Conservation (phyloP, 2,113 vertebrate species). For the Mola mola region DNA sequence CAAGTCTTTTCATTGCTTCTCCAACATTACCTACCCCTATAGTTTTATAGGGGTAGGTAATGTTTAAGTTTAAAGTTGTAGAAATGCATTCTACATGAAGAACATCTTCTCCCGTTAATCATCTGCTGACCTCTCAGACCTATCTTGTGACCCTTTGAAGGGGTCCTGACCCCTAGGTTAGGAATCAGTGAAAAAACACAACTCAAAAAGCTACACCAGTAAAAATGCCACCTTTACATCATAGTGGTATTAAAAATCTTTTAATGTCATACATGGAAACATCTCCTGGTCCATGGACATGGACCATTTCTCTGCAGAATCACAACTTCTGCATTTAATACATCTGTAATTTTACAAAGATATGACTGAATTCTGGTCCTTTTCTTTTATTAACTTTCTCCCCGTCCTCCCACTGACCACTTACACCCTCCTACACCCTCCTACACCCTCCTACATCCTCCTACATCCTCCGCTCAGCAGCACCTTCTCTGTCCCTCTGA, state of each 20-base stretch:
- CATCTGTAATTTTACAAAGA: too few species aligned
- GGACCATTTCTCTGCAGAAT: background rate
- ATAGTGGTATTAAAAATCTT: too few species aligned
- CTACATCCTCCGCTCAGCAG: background rate
- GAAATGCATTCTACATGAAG: background rate
- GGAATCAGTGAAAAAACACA: background rate
- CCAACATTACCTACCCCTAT: too few species aligned
- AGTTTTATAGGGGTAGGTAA: too few species aligned
- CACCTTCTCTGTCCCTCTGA: conserved; percentile 18
- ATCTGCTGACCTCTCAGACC: conserved; percentile 4
- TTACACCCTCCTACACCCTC: conserved; percentile 20
- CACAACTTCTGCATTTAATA: background rate
- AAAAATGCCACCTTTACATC: background rate
- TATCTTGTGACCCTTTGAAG: conserved; percentile 4
- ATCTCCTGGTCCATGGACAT: background rate
- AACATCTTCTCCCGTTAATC: conserved; percentile 9
- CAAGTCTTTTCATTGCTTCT: too few species aligned
- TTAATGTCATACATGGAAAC: too few species aligned
- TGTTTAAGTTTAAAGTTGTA: too few species aligned
- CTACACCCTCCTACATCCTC: background rate
- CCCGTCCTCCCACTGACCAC: conserved; percentile 37
- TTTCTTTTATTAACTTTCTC: background rate
- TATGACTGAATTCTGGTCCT: conserved; percentile 4
- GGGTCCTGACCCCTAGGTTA: background rate
- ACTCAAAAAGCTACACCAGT: background rate